Base-by-base conservation (phyloP, 2,797 vertebrate species). In the Hephaestus fuliginosus region DNA sequence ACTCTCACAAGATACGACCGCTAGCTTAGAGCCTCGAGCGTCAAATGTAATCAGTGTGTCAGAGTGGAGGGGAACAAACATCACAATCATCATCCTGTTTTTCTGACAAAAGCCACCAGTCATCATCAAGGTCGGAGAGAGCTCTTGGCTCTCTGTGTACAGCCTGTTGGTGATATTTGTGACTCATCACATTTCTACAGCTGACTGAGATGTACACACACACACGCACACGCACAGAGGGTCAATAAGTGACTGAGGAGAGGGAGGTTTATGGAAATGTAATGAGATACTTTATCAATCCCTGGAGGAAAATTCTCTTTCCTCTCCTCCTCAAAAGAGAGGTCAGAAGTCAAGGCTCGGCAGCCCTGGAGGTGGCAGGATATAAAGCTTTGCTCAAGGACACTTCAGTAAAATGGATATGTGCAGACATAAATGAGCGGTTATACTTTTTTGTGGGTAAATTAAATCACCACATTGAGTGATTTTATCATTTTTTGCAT, bases 161-260 rank as follows among this genome's bases (percentile, higher is more conserved):
- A 51, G 62, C 20, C 33, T 67, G 64, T 68, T 56, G 78, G 28
- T 65, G 36, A 15, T 65, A 64, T 57, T 41, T 62, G 80, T 72
- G 83, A 86, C 72, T 88, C 84, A 86, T 62, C 68, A 10, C 58
- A 63, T 72, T 77, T 73, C 76, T 67, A 30, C 66, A 69, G 68
- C 74, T 53, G 22, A 77, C 76, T 4, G 66, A 70, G 1, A 8
- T 13, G 22, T 48, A 28, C 64, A 49, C 18, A 25, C 17, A 67
- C 51, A 41, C 61, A 51, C 55, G 53, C 48, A 51, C n/a, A 71
- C 48, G 51, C 43, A 41, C 1, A 9, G 2, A 33, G 39, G 39
- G 33, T 66, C 25, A 55, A 55, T 68, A n/a, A 58, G 30, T 41
- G 39, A 33, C n/a, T 5, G n/a, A 25, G 3, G 36, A 39, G 18